Conservation (phyloP, 1,140 invertebrate genomes). For the Drosophila equinoxialis region DNA sequence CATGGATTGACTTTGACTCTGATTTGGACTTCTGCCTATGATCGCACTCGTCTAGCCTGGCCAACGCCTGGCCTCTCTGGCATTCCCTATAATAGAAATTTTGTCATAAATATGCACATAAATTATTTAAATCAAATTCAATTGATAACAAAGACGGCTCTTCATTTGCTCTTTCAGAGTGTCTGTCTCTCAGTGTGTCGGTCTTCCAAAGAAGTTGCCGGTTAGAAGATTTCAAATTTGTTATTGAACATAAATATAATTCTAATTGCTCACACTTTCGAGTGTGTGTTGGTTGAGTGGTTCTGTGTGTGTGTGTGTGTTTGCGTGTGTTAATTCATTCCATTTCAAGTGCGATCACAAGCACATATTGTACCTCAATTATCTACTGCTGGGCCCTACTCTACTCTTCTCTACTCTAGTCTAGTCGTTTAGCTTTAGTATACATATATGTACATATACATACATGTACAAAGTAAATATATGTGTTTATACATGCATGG, state of each 20-base stretch:
- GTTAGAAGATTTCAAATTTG: conserved; percentile 2
- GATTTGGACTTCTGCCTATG: neutral
- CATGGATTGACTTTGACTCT: neutral
- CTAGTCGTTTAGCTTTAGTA: conserved; percentile 1
- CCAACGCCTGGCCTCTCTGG: neutral
- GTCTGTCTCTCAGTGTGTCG: conserved; percentile 9
- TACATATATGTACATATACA: neutral
- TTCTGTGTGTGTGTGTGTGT: neutral
- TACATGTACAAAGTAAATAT: no score
- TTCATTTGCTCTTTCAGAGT: conserved; percentile 20
- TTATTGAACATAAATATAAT: conserved; percentile 11
- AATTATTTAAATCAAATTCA: conserved; percentile 26
- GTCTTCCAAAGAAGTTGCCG: conserved; percentile 15
- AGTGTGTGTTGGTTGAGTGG: no score
- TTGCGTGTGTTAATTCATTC: conserved; percentile 8
- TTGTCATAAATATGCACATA: conserved; percentile 10
- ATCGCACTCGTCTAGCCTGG: neutral
- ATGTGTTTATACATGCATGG: neutral
- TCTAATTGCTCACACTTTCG: conserved; percentile 24
- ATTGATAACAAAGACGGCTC: conserved; percentile 42
- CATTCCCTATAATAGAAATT: neutral
- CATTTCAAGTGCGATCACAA: neutral
- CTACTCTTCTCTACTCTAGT: neutral
- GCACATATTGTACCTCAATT: conserved; percentile 24
- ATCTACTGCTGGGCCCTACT: conserved; percentile 16